Evolutionary conservation across 2,113 vertebrate species (phyloP), one percentile per base, ranked within the genome.

Genomic region (Aviceda subcristata): DNA sequence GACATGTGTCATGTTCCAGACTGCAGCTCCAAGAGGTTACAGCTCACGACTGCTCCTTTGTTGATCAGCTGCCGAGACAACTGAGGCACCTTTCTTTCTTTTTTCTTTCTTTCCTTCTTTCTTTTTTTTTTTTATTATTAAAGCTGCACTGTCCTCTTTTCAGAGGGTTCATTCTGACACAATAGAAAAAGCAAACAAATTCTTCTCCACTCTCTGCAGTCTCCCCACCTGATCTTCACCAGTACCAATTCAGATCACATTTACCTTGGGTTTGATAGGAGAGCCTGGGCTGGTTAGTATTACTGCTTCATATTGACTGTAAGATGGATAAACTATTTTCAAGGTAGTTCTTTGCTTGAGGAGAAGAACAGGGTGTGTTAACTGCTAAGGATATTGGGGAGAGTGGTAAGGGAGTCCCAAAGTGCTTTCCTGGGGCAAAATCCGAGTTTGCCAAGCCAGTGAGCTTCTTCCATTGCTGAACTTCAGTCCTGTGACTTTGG

Each of bases 1-100:
- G 99, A 99, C 99, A 99, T 99, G 99, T 99, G 99, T 99, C 99
- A 99, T 99, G 99, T 99, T 99, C 99, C 99, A 99, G 99, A 98
- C 99, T 99, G 99, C 98, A 98, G 98, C 98, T 99, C 98, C 98
- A 98, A 99, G 99, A 99, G 99, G 99, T 99, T 99, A 99, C 99
- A 99, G 99, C 99, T 99, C 98, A 98, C 98, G 99, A 99, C 99
- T 99, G 99, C 99, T 99, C 99, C 99, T 99, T 99, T 99, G 99
- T 99, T 99, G 99, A 99, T 99, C 99, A 99, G 99, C 99, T 98
- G 98, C 98, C 93, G 97, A 98, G 98, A 98, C 98, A 98, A 98
- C 98, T 97, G 95, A 98, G 98, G 98, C 96, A 98, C 98, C 98
- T 98, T 98, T 98, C 98, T 98, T 98, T 97, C 96, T 97, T 96